Evolutionary conservation across 2,888 invertebrate species (phyloP).

Genomic region (Rhorus exstirpatorius): DNA sequence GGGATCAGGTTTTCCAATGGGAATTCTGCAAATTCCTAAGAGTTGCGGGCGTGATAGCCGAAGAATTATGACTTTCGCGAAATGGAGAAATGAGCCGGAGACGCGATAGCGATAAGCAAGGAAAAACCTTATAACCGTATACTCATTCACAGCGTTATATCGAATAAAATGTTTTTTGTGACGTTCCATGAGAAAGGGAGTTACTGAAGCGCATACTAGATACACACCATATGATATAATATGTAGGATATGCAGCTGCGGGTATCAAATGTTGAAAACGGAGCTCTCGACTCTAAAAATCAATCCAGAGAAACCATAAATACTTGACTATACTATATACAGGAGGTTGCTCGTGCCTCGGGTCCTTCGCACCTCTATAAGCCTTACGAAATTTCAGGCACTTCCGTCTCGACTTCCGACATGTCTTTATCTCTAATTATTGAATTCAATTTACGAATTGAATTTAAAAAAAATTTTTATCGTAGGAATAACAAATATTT

Average conservation of each 20-base stretch:
- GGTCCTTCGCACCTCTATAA: neutral
- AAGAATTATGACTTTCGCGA: conserved; percentile 14
- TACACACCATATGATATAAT: conserved; percentile 18
- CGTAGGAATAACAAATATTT: no score
- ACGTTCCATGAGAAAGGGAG: conserved; percentile 18
- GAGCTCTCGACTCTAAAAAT: conserved; percentile 12
- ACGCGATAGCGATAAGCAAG: conserved; percentile 21
- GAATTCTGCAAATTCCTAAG: neutral
- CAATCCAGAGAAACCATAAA: conserved; percentile 12
- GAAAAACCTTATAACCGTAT: conserved; percentile 8
- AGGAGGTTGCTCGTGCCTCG: neutral
- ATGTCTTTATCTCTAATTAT: neutral
- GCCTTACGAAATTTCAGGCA: neutral
- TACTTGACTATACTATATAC: conserved; percentile 11
- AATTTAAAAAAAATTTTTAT: neutral
- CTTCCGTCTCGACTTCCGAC: neutral
- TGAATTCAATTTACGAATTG: neutral
- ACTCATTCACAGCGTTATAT: neutral
- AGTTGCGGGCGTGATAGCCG: neutral
- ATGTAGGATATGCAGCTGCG: conserved; percentile 11
- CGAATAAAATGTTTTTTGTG: conserved; percentile 10
- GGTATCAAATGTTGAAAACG: conserved; percentile 40
- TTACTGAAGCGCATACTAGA: conserved; percentile 30
- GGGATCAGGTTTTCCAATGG: neutral
- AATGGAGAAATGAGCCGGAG: conserved; percentile 8